phyloP scores from a whole-genome alignment of 2,888 invertebrate species.

The Synergus gifuensis region DNA sequence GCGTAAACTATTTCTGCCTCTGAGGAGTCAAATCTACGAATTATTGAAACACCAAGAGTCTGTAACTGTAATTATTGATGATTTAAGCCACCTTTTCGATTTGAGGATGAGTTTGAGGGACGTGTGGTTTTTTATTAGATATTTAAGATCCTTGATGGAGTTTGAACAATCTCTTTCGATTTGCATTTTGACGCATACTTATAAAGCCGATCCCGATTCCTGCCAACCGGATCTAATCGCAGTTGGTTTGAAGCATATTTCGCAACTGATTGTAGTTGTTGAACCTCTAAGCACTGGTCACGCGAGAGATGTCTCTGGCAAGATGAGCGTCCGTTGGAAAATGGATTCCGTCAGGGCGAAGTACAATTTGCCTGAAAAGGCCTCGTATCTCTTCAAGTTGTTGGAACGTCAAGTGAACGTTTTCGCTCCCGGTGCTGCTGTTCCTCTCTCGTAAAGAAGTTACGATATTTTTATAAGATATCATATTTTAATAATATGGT shows the following conservation, averaged over 20 bases:
- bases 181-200: slow-evolving; percentile 69
- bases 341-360: slow-evolving; percentile 62
- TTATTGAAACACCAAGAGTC: slow-evolving; percentile 75
- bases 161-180: slow-evolving; percentile 62
- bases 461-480: no score
- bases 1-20: slow-evolving; percentile 75
- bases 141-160: slow-evolving; percentile 67
- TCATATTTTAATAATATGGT: neutral
- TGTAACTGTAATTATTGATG: slow-evolving; percentile 84
- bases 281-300: slow-evolving; percentile 85
- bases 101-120: slow-evolving; percentile 80
- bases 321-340: slow-evolving; percentile 80
- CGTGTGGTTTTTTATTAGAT: slow-evolving; percentile 74
- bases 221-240: slow-evolving; percentile 78
- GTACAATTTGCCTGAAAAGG: slow-evolving; percentile 68
- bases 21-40: slow-evolving; percentile 76
- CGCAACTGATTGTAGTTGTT: slow-evolving; percentile 83
- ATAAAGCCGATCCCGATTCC: slow-evolving; percentile 79
- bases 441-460: slow-evolving; percentile 43
- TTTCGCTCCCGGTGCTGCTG: slow-evolving; percentile 82
- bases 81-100: slow-evolving; percentile 85
- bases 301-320: slow-evolving; percentile 86
- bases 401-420: slow-evolving; percentile 87
- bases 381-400: slow-evolving; percentile 83
- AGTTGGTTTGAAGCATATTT: slow-evolving; percentile 82